phyloP scores from a whole-genome alignment of 2,888 invertebrate species.

The Noctua fimbriata region DNA sequence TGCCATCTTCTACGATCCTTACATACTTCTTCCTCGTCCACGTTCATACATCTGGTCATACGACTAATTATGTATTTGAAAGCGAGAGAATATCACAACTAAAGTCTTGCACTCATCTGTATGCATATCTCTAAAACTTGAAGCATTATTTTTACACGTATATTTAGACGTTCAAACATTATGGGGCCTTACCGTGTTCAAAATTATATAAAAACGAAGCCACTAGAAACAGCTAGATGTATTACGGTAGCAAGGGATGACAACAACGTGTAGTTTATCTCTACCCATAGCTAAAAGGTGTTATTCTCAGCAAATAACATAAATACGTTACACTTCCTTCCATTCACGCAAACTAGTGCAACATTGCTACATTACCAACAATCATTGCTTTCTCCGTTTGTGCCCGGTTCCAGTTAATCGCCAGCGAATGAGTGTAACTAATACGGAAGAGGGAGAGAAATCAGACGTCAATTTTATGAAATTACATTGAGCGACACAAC shows the following conservation, averaged over 20 bases:
- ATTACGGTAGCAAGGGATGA: too few relatives aligned
- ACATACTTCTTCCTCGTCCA: too few relatives aligned
- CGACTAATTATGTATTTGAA: too few relatives aligned
- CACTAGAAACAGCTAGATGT: not conserved
- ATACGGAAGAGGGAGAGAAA: constrained; percentile 67
- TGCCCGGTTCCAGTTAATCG: constrained; percentile 55
- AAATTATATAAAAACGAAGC: not conserved
- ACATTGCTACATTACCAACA: constrained; percentile 53
- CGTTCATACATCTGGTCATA: too few relatives aligned
- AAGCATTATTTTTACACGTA: too few relatives aligned
- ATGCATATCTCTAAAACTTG: too few relatives aligned
- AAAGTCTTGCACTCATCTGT: not conserved
- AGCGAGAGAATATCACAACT: not conserved
- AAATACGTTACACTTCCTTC: constrained; percentile 33
- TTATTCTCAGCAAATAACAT: constrained; percentile 12
- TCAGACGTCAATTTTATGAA: constrained; percentile 64
- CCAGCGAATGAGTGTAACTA: constrained; percentile 60
- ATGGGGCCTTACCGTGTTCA: not conserved
- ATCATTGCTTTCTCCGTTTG: constrained; percentile 58
- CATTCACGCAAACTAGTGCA: constrained; percentile 51
- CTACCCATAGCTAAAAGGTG: constrained; percentile 8
- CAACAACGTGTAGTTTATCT: not conserved
- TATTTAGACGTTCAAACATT: not conserved
- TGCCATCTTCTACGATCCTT: too few relatives aligned
- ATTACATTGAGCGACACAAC: constrained; percentile 63